Base-by-base conservation (phyloP, 2,888 invertebrate genomes). In the Eumerus sabulonum region DNA sequence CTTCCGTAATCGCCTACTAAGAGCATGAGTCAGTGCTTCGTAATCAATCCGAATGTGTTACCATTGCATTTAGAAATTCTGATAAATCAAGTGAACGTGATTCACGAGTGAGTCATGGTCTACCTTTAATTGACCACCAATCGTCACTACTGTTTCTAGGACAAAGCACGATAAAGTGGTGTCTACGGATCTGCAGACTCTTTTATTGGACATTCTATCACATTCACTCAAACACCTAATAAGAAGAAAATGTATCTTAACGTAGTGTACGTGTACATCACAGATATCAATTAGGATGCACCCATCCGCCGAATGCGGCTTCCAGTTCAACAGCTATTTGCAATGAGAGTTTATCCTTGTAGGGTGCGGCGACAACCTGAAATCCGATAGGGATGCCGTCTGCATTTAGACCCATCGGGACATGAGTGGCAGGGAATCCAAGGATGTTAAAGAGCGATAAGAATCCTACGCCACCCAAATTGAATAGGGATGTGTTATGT, bases 261-360 rank as follows among this genome's bases (percentile, higher is more conserved):
- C 45, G 27, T 16, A 27, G 5, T 11, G 27, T 35, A 13, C 27
- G 13, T 27, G 17, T 11, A 66, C 57, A 51, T 51, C 54, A 42
- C 50, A 51, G 44, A 40, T 44, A 42, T 48, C 56, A 51, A 9
- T 70, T 67, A 11, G 93, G 92, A 9, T 92, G 91, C 38, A 90
- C 86, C 97, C 97, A 97, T 0, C 97, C 97, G 0, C 96, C 96
- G 87, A 96, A 96, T 9, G 91, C 92, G 42, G 90, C 90, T 85
- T 96, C 96, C 45, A 98, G 86, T 84, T 95, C 93, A 81, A 90
- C 90, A 1, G 97, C 97, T 3, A 96, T 93, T 0, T 94, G 94
- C 17, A 98, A 87, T 76, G 95, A 95, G 9, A 96, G 87, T 67
- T 93, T 91, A 87, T 98, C 98, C 85, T 94, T 93, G 86, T 93